A percentile compares a stretch with the other conserved stretches of the same genome.
These are phyloP conservation scores for Melanotaenia parkinsoni DNA, from an alignment of 2,797 vertebrate species.

Conservation along the genomic window DNA sequence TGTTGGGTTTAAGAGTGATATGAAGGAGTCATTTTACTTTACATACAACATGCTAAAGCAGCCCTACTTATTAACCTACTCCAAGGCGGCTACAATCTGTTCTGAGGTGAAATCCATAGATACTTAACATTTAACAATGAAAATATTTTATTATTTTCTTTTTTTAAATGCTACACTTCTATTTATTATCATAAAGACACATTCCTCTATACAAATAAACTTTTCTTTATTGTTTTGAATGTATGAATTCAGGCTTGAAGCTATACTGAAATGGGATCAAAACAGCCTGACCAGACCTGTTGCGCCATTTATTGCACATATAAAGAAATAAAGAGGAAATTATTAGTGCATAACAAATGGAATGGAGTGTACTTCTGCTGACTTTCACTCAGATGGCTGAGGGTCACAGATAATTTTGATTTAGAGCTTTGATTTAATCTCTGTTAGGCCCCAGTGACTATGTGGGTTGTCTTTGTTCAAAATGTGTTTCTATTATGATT, in stretches of 20 bases:
- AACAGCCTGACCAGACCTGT: neutral
- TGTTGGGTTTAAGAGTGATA: neutral
- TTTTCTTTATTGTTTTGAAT: neutral
- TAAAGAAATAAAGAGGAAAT: neutral
- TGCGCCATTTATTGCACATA: neutral
- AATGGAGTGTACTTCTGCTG: neutral
- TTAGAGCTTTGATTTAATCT: neutral
- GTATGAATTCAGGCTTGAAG: neutral
- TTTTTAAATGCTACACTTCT: neutral
- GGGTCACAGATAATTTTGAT: too few relatives aligned
- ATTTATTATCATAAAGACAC: neutral
- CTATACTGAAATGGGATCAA: neutral
- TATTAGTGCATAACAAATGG: neutral
- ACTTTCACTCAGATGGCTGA: too few relatives aligned
- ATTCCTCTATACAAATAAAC: neutral
- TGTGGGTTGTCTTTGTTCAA: neutral
- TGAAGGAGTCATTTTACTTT: neutral
- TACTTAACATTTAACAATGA: neutral
- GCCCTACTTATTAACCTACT: neutral
- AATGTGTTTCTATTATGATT: too few relatives aligned
- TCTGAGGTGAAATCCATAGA: neutral
- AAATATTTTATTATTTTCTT: neutral
- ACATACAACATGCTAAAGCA: neutral
- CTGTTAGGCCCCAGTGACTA: neutral
- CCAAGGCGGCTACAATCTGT: neutral